phyloP scores from a whole-genome alignment of 92 coral and sea anemone genomes.

The Virgularia gustaviana region DNA sequence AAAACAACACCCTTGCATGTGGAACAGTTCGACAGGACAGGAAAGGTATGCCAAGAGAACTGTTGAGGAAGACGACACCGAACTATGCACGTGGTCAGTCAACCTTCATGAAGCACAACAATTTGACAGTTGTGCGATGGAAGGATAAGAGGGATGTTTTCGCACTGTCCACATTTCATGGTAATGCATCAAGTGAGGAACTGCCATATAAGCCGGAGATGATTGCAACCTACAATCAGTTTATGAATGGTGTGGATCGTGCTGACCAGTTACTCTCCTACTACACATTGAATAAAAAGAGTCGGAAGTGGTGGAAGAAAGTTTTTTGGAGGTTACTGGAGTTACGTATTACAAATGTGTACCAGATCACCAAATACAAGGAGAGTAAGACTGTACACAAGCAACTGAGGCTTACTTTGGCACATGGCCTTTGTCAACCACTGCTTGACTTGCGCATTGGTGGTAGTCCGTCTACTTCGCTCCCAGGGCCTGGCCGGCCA shows the following conservation, averaged over 20 bases:
- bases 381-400: conserved; percentile 29
- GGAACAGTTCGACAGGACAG: conserved; percentile 19
- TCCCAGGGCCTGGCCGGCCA: conserved; percentile 50
- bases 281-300: conserved; percentile 39
- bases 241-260: conserved; percentile 53
- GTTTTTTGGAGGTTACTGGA: conserved; percentile 47
- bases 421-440: conserved; percentile 43
- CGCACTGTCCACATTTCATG: conserved; percentile 57
- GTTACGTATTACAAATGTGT: conserved; percentile 24
- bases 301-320: conserved; percentile 55
- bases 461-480: background rate
- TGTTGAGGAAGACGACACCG: background rate
- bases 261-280: conserved; percentile 51
- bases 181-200: conserved; percentile 47
- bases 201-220: conserved; percentile 42
- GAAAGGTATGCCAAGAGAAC: conserved; percentile 21
- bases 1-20: conserved; percentile 11
- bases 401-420: conserved; percentile 31
- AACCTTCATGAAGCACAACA: conserved; percentile 26
- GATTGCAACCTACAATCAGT: conserved; percentile 31
- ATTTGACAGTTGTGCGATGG: conserved; percentile 46
- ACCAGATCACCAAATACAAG: conserved; percentile 35
- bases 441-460: conserved; percentile 24
- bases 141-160: conserved; percentile 60
- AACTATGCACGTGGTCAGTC: conserved; percentile 26